Evolutionary conservation across 2,888 invertebrate species (phyloP).

Genomic region (Coleophora flavipennella): DNA sequence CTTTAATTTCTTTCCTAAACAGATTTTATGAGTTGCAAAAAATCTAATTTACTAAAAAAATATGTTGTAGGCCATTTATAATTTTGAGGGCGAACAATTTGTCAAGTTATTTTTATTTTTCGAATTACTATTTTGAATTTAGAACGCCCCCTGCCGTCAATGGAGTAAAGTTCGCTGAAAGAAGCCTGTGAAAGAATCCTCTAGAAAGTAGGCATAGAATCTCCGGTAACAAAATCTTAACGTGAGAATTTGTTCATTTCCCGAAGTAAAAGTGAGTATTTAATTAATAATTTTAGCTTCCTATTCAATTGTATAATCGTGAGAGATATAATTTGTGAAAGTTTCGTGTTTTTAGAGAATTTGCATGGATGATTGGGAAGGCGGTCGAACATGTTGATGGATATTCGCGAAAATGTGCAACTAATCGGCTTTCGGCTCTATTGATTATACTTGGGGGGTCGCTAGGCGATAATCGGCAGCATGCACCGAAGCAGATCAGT

Average conservation of each 20-base stretch:
- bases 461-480: slow-evolving; percentile 46
- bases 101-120: slow-evolving; percentile 27
- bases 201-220: slow-evolving; percentile 69
- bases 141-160: slow-evolving; percentile 61
- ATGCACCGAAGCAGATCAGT: slow-evolving; percentile 19
- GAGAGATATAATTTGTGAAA: slow-evolving; percentile 19
- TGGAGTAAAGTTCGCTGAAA: slow-evolving; percentile 51
- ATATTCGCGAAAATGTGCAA: slow-evolving; percentile 39
- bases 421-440: slow-evolving; percentile 38
- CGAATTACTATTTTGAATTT: slow-evolving; percentile 52
- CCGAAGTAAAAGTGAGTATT: slow-evolving; percentile 65
- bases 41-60: slow-evolving; percentile 3
- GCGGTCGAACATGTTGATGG: slow-evolving; percentile 32
- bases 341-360: slow-evolving; percentile 21
- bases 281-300: slow-evolving; percentile 24
- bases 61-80: slow-evolving; percentile 22
- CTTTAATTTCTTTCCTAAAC: no score
- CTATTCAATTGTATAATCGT: slow-evolving; percentile 13
- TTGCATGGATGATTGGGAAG: slow-evolving; percentile 21
- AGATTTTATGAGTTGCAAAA: neutral
- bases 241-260: slow-evolving; percentile 65
- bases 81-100: slow-evolving; percentile 15
- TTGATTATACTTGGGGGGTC: slow-evolving; percentile 57
- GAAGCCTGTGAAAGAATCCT: slow-evolving; percentile 72
- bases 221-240: slow-evolving; percentile 72